Evolutionary conservation across 2,113 vertebrate genomes (phyloP), one percentile per base, ranked within the genome.

Genomic region (Coracopsis vasa): DNA sequence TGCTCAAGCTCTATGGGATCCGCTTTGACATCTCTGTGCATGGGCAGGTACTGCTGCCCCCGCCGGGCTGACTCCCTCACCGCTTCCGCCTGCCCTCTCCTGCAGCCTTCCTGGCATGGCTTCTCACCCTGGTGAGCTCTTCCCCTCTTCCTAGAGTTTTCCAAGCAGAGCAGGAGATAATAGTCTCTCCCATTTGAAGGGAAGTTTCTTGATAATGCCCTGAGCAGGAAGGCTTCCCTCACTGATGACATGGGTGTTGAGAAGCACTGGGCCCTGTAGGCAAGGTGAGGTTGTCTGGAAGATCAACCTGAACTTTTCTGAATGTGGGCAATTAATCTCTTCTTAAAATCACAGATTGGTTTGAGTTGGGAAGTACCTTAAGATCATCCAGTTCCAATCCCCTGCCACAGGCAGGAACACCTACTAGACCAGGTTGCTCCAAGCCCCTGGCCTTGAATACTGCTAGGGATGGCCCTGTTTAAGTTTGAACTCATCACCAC

Each of bases 1-100:
- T 98, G 73, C 90, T 98, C 80, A 98, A 98, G 60, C 97, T 98
- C 69, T 98, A 97, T 0, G 98, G 98, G 56, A 97, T 98, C 94
- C 97, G 95, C 47, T 98, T 98, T 0, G 82, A 98, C 47, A 88
- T 98, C 86, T 96, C 98, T 0, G 97, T 98, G 95, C 96, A 93
- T 0, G 98, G 98, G 24, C 96, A 97, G 98, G 98, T 98, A 97
- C 53, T 0, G 0, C 29, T 25, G 65, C 50, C 65, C 47, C 10
- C 2, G 6, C 70, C 12, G 18, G 41, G 47, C 88, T 75, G 51
- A 15, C 39, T 44, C 25, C 62, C 48, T 0, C 54, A 19, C 35
- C 1, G 0, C 61, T 67, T 23, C 33, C 11, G n/a, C 16, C 92
- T 42, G 64, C 56, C 33, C 11, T 65, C 31, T 69, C 37, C 56